Conservation (phyloP, 2,797 vertebrate genomes). For the Aplochiton taeniatus region DNA sequence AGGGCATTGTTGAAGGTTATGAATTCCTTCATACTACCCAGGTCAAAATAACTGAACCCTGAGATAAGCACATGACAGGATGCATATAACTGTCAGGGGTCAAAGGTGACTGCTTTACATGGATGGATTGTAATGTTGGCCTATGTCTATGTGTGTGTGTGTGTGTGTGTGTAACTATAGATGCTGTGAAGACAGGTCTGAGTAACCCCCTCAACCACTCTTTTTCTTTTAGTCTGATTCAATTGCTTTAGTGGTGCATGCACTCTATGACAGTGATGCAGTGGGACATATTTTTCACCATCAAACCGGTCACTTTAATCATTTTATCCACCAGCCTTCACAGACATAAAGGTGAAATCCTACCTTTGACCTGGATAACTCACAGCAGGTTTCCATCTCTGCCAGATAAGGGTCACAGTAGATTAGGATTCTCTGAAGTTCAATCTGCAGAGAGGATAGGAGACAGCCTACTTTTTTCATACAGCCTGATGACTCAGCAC, state of each 20-base stretch:
- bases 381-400: constrained; percentile 86
- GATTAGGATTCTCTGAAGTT: constrained; percentile 86
- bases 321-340: no score
- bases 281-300: no score
- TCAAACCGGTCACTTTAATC: no score
- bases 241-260: no score
- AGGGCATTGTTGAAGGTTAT: constrained; percentile 21
- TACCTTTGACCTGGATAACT: constrained; percentile 83
- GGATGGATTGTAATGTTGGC: constrained; percentile 54
- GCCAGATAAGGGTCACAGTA: constrained; percentile 87
- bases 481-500: background rate
- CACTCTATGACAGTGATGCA: no score
- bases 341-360: background rate
- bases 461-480: constrained; percentile 18
- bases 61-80: constrained; percentile 45
- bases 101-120: constrained; percentile 54
- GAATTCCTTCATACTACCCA: constrained; percentile 11
- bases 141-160: background rate
- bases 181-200: no score
- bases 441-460: constrained; percentile 81
- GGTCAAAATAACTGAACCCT: constrained; percentile 46
- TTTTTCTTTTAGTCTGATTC: no score
- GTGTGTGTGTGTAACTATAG: no score
- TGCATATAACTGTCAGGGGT: constrained; percentile 46
- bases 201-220: no score